phyloP scores from a whole-genome alignment of 2,797 vertebrate genomes.

The Cryptoblepharus egeriae region DNA sequence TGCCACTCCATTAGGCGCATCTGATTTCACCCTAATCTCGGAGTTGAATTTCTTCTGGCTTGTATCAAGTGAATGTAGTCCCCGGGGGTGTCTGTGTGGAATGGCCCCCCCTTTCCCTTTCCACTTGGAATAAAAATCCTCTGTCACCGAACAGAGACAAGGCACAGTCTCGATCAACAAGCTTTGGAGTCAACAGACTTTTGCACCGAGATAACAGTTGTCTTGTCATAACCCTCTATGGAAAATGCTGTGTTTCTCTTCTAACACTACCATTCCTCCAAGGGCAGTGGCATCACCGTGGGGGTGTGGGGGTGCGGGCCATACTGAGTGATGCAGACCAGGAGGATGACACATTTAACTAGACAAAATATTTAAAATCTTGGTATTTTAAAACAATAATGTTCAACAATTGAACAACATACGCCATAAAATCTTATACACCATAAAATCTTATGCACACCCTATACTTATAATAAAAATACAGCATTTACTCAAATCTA shows the following conservation, averaged over 20 bases:
- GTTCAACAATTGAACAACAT: too few relatives aligned
- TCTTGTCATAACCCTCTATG: too few relatives aligned
- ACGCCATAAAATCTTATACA: too few relatives aligned
- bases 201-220: not conserved
- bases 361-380: too few relatives aligned
- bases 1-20: constrained; percentile 8
- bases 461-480: too few relatives aligned
- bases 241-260: not conserved
- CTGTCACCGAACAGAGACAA: not conserved
- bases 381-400: too few relatives aligned
- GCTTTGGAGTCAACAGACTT: not conserved
- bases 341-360: too few relatives aligned
- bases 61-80: not conserved
- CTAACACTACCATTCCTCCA: not conserved
- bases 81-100: not conserved
- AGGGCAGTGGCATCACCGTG: too few relatives aligned
- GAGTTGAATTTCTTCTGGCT: not conserved
- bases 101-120: not conserved
- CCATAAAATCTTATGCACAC: too few relatives aligned
- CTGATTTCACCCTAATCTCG: not conserved
- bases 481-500: too few relatives aligned
- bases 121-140: constrained; percentile 16
- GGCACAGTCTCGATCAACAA: not conserved
- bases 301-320: too few relatives aligned
- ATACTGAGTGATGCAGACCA: too few relatives aligned